phyloP scores from a whole-genome alignment of 2,113 vertebrate genomes.

The Hippocampus comes region DNA sequence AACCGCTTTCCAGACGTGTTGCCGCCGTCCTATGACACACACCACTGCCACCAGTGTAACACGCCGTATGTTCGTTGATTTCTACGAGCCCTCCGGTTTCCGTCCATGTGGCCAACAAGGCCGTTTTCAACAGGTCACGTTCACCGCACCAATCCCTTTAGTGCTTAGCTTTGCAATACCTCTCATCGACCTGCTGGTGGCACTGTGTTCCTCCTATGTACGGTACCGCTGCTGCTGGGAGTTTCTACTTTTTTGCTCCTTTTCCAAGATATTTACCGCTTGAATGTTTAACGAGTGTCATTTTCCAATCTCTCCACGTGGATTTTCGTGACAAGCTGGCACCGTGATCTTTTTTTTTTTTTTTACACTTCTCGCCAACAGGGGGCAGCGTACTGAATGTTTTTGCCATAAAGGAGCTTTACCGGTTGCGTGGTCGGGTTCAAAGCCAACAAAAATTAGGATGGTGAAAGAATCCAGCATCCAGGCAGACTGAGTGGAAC shows the following conservation, averaged over 20 bases:
- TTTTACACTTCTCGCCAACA: not conserved
- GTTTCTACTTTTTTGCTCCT: slow-evolving; percentile 19
- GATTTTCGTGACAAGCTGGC: slow-evolving; percentile 4
- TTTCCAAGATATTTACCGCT: slow-evolving; percentile 1
- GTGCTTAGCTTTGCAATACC: slow-evolving; percentile 73
- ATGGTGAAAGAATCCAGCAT: too few relatives aligned
- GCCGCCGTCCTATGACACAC: not conserved
- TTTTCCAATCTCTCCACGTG: not conserved
- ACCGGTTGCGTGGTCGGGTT: too few relatives aligned
- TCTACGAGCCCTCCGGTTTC: not conserved
- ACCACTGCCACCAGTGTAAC: not conserved
- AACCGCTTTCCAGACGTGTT: not conserved
- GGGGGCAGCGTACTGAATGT: not conserved
- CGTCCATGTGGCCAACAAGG: slow-evolving; percentile 14
- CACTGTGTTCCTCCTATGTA: slow-evolving; percentile 25
- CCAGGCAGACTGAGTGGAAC: too few relatives aligned
- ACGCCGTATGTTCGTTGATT: not conserved
- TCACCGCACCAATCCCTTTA: slow-evolving; percentile 78
- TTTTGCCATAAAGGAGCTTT: not conserved
- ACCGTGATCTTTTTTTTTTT: not conserved
- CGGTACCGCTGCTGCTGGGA: slow-evolving; percentile 49
- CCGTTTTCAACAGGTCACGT: slow-evolving; percentile 35
- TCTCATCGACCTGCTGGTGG: slow-evolving; percentile 54
- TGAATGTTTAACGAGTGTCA: not conserved
- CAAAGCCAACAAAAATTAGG: too few relatives aligned